Evolutionary conservation across 2,888 invertebrate genomes (phyloP).

Genomic region (Limnephilus lunatus): DNA sequence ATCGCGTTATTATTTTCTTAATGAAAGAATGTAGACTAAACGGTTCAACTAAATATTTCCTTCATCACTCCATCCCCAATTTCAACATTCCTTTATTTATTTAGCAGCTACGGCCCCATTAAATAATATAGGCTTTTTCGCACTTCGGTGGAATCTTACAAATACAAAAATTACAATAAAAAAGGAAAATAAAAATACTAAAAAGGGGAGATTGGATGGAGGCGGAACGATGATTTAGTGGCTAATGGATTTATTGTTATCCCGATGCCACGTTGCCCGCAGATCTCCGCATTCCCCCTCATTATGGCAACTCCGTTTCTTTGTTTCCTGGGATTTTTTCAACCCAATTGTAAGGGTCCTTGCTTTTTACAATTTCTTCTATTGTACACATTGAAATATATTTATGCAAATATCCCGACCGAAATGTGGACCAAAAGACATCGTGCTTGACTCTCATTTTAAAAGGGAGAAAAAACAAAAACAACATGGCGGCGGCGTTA

Average conservation of each 20-base stretch:
- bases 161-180: slow-evolving; percentile 64
- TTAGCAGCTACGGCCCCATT: slow-evolving; percentile 51
- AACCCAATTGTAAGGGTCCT: slow-evolving; percentile 57
- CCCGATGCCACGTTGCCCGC: slow-evolving; percentile 64
- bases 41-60: slow-evolving; percentile 10
- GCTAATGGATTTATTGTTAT: slow-evolving; percentile 66
- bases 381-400: slow-evolving; percentile 45
- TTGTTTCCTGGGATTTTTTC: slow-evolving; percentile 64
- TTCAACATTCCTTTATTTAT: slow-evolving; percentile 56
- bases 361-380: slow-evolving; percentile 35
- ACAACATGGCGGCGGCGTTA: background rate
- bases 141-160: slow-evolving; percentile 55
- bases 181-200: slow-evolving; percentile 58
- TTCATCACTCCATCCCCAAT: background rate
- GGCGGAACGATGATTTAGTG: slow-evolving; percentile 63
- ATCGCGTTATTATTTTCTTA: background rate
- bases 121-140: slow-evolving; percentile 59
- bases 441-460: background rate
- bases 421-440: slow-evolving; percentile 31
- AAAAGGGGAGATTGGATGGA: slow-evolving; percentile 53
- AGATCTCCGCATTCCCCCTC: slow-evolving; percentile 56
- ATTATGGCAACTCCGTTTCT: slow-evolving; percentile 63
- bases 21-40: slow-evolving; percentile 1
- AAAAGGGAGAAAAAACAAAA: background rate
- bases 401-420: slow-evolving; percentile 41